phyloP scores from a whole-genome alignment of 2,888 invertebrate genomes.

The Leucophenga maculata region DNA sequence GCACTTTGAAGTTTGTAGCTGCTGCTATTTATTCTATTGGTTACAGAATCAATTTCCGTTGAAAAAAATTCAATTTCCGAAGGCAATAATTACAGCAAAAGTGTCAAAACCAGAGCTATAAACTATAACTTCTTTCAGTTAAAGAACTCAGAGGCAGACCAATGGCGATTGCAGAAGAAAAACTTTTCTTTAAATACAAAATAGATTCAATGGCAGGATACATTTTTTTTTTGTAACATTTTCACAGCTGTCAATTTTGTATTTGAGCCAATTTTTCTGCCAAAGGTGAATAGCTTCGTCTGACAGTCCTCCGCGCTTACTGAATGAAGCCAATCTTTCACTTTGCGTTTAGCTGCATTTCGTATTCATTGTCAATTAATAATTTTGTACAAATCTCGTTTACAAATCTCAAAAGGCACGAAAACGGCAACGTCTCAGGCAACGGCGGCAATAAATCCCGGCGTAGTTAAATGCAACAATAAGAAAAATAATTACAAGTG shows the following conservation, averaged over 20 bases:
- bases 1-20: not conserved
- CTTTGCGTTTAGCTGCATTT: slow-evolving; percentile 5
- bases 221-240: not conserved
- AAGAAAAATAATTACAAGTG: slow-evolving; percentile 66
- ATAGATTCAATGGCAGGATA: no score
- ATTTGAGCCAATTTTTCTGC: no score
- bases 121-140: slow-evolving; percentile 18
- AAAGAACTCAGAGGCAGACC: slow-evolving; percentile 18
- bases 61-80: slow-evolving; percentile 69
- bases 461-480: slow-evolving; percentile 64
- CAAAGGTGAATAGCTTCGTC: not conserved
- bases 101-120: slow-evolving; percentile 46
- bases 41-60: slow-evolving; percentile 70
- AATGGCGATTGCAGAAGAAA: not conserved
- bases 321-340: slow-evolving; percentile 1
- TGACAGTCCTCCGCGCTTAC: not conserved
- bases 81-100: slow-evolving; percentile 69
- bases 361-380: slow-evolving; percentile 53
- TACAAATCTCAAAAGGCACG: slow-evolving; percentile 25
- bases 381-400: slow-evolving; percentile 54
- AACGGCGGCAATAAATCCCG: slow-evolving; percentile 56
- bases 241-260: not conserved
- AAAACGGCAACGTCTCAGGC: not conserved
- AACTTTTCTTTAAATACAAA: no score
- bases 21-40: slow-evolving; percentile 31